These are phyloP conservation scores for Gryllus bimaculatus DNA, from an alignment of 1,140 invertebrate species.

Conservation along the genomic window DNA sequence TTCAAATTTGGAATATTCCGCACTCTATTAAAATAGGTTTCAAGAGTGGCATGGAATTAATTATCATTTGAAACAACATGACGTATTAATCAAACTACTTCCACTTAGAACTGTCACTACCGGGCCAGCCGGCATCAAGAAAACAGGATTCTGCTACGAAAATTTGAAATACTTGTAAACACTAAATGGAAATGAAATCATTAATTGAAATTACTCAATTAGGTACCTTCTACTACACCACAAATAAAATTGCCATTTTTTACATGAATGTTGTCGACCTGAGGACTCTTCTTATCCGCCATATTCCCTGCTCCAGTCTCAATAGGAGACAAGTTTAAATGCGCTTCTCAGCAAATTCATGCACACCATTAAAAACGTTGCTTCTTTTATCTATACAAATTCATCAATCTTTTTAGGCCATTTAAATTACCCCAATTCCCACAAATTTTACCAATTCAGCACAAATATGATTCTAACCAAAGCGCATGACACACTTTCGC, in stretches of 20 bases:
- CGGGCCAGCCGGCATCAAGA: neutral
- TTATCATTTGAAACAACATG: neutral
- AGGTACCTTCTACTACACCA: slow-evolving; percentile 81
- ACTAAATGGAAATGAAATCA: slow-evolving; percentile 25
- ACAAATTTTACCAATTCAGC: no score
- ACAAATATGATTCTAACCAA: no score
- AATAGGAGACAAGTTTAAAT: neutral
- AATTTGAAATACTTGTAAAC: neutral
- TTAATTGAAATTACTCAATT: neutral
- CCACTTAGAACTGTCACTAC: neutral
- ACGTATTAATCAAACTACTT: neutral
- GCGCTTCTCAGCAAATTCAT: no score
- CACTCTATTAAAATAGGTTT: neutral
- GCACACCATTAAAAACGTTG: no score
- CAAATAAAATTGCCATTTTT: slow-evolving; percentile 74
- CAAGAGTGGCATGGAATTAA: neutral
- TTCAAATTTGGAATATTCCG: no score
- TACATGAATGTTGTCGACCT: slow-evolving; percentile 44
- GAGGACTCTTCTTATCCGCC: slow-evolving; percentile 7
- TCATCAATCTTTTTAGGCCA: no score
- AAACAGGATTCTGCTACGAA: neutral
- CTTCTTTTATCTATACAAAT: no score
- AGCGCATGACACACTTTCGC: no score
- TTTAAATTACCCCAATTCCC: no score
- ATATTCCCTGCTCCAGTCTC: slow-evolving; percentile 7